These are phyloP conservation scores for Gobiocypris rarus DNA, from an alignment of 2,113 vertebrate genomes.

Conservation along the genomic window DNA sequence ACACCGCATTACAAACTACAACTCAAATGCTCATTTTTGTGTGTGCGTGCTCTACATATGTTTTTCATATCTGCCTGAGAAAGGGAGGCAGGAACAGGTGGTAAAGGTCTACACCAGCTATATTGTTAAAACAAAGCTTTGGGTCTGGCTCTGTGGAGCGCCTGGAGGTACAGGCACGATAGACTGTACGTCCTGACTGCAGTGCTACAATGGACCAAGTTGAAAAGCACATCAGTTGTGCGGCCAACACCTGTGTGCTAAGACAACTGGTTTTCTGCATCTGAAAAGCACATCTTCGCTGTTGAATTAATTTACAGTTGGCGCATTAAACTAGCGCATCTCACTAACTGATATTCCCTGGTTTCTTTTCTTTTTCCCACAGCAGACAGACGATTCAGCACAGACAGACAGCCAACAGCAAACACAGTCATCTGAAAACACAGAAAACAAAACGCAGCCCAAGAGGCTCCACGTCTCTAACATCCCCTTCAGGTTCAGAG, in stretches of 20 bases:
- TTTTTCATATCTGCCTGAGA: constrained; percentile 40
- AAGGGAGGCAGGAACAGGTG: constrained; percentile 37
- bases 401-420: constrained; percentile 90
- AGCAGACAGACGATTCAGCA: constrained; percentile 95
- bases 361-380: constrained; percentile 48
- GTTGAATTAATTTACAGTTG: neutral
- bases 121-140: constrained; percentile 20
- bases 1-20: neutral
- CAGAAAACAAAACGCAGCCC: constrained; percentile 94
- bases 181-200: neutral
- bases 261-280: neutral
- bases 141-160: constrained; percentile 30
- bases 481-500: constrained; percentile 97
- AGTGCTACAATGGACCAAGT: neutral
- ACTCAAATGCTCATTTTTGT: constrained; percentile 30
- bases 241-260: neutral
- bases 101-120: constrained; percentile 32
- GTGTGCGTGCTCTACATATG: constrained; percentile 55
- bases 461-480: constrained; percentile 97
- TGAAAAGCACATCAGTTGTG: neutral
- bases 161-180: constrained; percentile 35
- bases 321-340: neutral
- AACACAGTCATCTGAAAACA: constrained; percentile 89
- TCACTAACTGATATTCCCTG: neutral
- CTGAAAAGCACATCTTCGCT: neutral